Base-by-base conservation (phyloP, 1,140 invertebrate species). In the Drosophila pachea region DNA sequence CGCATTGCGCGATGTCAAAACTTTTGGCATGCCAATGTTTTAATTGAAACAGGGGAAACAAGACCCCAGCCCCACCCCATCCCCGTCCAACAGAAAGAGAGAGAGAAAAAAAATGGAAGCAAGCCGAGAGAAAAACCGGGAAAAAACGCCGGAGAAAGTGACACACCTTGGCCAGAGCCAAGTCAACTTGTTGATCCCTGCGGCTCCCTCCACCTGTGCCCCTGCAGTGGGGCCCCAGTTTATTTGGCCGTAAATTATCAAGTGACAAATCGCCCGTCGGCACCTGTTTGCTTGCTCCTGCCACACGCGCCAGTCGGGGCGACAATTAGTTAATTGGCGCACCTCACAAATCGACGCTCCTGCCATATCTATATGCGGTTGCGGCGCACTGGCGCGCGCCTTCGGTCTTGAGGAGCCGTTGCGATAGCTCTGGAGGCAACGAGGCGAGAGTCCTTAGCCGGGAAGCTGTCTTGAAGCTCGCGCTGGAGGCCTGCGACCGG, bases 201-300 rank as follows among this genome's bases (percentile, higher is more conserved):
- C 42, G 49, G n/a, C 36, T 50, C 31, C 55, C 29, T 32, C 5
- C 7, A 43, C n/a, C n/a, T 14, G 8, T 3, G 16, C 4, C n/a
- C 4, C 29, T 42, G 12, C 48, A 74, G 72, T 69, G 66, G 63
- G 72, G 63, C 64, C 1, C 22, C 64, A 72, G 58, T 69, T 78
- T 62, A 62, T 67, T 64, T 42, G 12, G 33, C 49, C 61, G 75
- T 81, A 69, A 73, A 67, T 84, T 76, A 73, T 53, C 54, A 56
- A 68, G 76, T 76, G 79, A 84, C 81, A 84, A 79, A 84, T 83
- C 76, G 73, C 73, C 74, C 73, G 78, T 83, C 79, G 75, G 56
- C 75, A 84, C 63, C 69, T 79, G 76, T 75, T 79, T 76, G 81
- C 69, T 83, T 82, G 60, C 61, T 73, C 49, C 42, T 63, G 59